Conservation (phyloP, 2,888 invertebrate genomes). For the Nemoura dubitans region DNA sequence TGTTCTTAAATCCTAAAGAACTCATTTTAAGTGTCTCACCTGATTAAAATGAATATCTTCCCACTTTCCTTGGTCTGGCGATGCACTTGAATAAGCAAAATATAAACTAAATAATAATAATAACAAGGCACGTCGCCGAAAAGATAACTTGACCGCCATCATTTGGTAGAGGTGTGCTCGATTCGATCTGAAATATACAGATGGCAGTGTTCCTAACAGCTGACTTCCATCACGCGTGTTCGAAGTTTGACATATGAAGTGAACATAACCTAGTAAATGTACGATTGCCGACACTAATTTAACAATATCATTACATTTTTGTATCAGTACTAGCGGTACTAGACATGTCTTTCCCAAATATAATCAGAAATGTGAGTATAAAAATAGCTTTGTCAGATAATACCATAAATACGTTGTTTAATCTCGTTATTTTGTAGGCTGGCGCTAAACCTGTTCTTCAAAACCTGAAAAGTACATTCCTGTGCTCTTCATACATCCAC, state of each 20-base stretch:
- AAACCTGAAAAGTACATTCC: background rate
- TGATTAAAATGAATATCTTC: conserved; percentile 33
- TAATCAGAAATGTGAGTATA: background rate
- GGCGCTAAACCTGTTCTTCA: background rate
- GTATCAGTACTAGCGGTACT: too few species aligned
- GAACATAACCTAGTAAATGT: background rate
- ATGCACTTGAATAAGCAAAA: conserved; percentile 21
- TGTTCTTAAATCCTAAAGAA: background rate
- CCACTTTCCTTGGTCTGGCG: conserved; percentile 49
- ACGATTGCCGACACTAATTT: too few species aligned
- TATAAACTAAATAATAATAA: conserved; percentile 27
- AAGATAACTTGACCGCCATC: conserved; percentile 26
- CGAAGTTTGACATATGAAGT: background rate
- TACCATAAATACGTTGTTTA: background rate
- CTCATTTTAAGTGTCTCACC: conserved; percentile 41
- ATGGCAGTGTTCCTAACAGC: background rate
- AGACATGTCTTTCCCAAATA: background rate
- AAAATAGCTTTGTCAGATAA: background rate
- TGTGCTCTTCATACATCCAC: background rate
- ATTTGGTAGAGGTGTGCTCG: background rate
- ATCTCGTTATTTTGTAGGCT: background rate
- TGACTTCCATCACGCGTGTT: background rate
- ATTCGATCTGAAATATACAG: background rate
- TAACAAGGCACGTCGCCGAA: conserved; percentile 43
- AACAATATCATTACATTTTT: too few species aligned